These are phyloP conservation scores for Paracanthobrama guichenoti DNA, from an alignment of 2,113 vertebrate species.

Conservation along the genomic window DNA sequence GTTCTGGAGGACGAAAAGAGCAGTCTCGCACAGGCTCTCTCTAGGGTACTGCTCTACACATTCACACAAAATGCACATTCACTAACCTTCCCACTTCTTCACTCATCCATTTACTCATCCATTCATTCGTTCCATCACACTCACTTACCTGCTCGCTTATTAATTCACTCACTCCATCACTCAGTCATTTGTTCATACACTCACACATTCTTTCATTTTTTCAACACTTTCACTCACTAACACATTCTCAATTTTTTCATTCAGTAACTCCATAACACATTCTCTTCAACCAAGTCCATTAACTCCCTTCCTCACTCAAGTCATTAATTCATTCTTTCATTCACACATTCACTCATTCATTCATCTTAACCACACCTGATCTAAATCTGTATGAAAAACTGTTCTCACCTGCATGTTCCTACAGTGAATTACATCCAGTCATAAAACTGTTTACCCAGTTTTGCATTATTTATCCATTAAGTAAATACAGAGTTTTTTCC, in stretches of 20 bases:
- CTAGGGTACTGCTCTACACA: constrained; percentile 70
- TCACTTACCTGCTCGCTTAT: neutral
- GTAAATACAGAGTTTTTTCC: constrained; percentile 42
- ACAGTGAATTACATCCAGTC: constrained; percentile 31
- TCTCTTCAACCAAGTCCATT: neutral
- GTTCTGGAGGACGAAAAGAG: constrained; percentile 76
- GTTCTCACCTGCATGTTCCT: constrained; percentile 46
- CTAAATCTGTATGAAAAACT: constrained; percentile 32
- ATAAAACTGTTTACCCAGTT: constrained; percentile 51
- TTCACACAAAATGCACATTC: neutral
- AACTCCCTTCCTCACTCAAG: neutral
- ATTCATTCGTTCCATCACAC: constrained; percentile 4
- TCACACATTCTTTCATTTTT: neutral
- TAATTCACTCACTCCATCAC: neutral
- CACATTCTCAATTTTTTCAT: neutral
- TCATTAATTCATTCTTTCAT: neutral
- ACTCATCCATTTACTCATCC: constrained; percentile 22
- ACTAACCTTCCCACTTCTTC: neutral
- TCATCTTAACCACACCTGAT: constrained; percentile 32
- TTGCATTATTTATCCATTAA: constrained; percentile 55
- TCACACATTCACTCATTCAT: constrained; percentile 5
- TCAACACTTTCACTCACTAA: constrained; percentile 21
- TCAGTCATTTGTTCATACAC: neutral
- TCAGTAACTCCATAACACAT: neutral
- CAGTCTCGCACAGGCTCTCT: constrained; percentile 74